A percentile compares a stretch with the other conserved stretches of the same genome.
Evolutionary conservation across 2,113 vertebrate genomes (phyloP).

Genomic region (Serinus canaria): DNA sequence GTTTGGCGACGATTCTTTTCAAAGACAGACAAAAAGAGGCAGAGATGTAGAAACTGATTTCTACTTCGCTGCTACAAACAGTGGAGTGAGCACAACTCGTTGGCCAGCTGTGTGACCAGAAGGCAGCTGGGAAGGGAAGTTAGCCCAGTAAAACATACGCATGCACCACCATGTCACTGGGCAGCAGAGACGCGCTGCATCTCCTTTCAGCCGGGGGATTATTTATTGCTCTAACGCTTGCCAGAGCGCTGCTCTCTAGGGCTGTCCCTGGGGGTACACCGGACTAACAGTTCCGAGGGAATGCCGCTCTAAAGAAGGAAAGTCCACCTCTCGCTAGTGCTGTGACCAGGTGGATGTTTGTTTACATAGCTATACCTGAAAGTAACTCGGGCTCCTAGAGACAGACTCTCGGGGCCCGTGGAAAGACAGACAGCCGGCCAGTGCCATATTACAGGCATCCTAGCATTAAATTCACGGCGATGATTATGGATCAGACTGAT

Average conservation of each 20-base stretch:
- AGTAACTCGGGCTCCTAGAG: background rate
- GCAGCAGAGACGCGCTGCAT: background rate
- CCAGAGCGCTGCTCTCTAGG: slow-evolving; percentile 23
- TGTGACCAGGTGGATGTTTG: background rate
- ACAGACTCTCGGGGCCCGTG: background rate
- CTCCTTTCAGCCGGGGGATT: background rate
- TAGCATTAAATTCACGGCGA: background rate
- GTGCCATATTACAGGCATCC: background rate
- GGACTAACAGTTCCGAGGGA: slow-evolving; percentile 35
- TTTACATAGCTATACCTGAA: background rate
- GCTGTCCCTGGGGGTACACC: background rate
- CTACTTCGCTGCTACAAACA: background rate
- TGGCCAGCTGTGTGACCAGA: background rate
- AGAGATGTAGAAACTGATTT: background rate
- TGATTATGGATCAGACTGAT: background rate
- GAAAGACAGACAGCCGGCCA: background rate
- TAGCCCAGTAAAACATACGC: background rate
- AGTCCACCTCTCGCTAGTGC: background rate
- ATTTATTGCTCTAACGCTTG: background rate
- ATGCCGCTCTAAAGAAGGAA: background rate
- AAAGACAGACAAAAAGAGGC: background rate
- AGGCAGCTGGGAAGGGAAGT: background rate
- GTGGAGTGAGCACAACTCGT: background rate
- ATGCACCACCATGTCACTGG: background rate
- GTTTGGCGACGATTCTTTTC: background rate